Conservation (phyloP, 2,797 vertebrate genomes). For the Chelidonichthys spinosus region DNA sequence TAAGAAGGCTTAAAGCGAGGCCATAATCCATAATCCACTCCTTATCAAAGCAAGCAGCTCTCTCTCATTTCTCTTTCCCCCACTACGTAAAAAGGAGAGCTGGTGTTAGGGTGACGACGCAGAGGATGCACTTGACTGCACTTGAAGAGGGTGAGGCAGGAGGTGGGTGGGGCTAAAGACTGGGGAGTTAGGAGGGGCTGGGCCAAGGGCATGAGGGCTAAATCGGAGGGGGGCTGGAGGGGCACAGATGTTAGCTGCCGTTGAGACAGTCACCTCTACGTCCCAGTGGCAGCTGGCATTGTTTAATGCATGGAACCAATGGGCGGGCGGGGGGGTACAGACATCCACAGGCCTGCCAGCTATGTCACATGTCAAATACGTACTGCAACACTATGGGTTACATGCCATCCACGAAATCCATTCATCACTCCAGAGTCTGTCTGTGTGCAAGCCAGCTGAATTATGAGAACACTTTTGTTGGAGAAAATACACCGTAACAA, state of each 20-base stretch:
- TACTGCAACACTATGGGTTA: slow-evolving; percentile 53
- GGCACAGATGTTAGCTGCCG: slow-evolving; percentile 80
- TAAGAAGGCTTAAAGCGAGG: slow-evolving; percentile 82
- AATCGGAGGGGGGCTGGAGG: slow-evolving; percentile 44
- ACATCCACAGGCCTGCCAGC: slow-evolving; percentile 49
- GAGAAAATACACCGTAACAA: neutral
- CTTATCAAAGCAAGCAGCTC: slow-evolving; percentile 84
- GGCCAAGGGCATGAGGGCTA: slow-evolving; percentile 58
- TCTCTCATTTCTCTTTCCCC: slow-evolving; percentile 44
- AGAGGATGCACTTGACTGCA: slow-evolving; percentile 76
- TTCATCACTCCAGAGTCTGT: slow-evolving; percentile 53
- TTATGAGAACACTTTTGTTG: slow-evolving; percentile 21
- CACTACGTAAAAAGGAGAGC: slow-evolving; percentile 39
- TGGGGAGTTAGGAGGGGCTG: slow-evolving; percentile 36
- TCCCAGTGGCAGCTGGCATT: slow-evolving; percentile 76
- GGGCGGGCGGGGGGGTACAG: slow-evolving; percentile 13
- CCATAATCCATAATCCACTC: slow-evolving; percentile 84
- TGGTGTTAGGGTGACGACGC: slow-evolving; percentile 54
- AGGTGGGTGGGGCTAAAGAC: slow-evolving; percentile 42
- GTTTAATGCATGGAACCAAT: slow-evolving; percentile 61
- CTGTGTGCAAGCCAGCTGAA: slow-evolving; percentile 21
- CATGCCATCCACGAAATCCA: slow-evolving; percentile 53
- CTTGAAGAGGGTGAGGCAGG: slow-evolving; percentile 51
- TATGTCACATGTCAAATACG: slow-evolving; percentile 67
- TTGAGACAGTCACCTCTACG: slow-evolving; percentile 69